These are phyloP conservation scores for Zaprionus lineosus DNA, from an alignment of 2,888 invertebrate species.

Conservation along the genomic window DNA sequence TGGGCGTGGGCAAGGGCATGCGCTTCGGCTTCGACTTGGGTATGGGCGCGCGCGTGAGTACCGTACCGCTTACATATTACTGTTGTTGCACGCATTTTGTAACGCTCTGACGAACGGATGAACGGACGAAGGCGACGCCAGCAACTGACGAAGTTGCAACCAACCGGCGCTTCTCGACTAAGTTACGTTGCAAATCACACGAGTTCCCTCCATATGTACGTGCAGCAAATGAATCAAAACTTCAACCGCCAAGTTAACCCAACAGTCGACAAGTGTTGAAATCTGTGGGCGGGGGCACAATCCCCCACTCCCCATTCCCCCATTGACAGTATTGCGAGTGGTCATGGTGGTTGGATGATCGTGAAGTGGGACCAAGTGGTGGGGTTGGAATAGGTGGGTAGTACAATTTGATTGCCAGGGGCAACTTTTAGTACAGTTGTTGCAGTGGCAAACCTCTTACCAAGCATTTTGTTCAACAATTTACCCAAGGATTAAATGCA, in stretches of 20 bases:
- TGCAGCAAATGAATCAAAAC: slow-evolving; percentile 64
- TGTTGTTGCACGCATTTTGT: slow-evolving; percentile 45
- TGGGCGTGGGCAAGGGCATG: slow-evolving; percentile 1
- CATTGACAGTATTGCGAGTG: no score
- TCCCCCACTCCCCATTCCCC: no score
- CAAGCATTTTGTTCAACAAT: no score
- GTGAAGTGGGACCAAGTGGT: no score
- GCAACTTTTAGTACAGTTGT: no score
- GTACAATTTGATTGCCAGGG: no score
- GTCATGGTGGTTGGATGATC: no score
- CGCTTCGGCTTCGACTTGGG: no score
- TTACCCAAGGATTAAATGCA: no score
- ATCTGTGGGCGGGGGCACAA: slow-evolving; percentile 35
- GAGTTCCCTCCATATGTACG: slow-evolving; percentile 41
- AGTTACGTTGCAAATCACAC: slow-evolving; percentile 53
- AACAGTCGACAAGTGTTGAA: slow-evolving; percentile 39
- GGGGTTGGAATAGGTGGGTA: no score
- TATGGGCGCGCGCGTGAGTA: no score
- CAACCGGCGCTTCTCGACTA: slow-evolving; percentile 28
- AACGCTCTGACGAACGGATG: slow-evolving; percentile 25
- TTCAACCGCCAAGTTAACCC: slow-evolving; percentile 35
- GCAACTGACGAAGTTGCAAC: slow-evolving; percentile 26
- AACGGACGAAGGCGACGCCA: slow-evolving; percentile 20
- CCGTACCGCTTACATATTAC: neutral
- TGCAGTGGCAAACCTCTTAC: no score